phyloP scores from a whole-genome alignment of 2,797 vertebrate genomes.

The Geotria australis region DNA sequence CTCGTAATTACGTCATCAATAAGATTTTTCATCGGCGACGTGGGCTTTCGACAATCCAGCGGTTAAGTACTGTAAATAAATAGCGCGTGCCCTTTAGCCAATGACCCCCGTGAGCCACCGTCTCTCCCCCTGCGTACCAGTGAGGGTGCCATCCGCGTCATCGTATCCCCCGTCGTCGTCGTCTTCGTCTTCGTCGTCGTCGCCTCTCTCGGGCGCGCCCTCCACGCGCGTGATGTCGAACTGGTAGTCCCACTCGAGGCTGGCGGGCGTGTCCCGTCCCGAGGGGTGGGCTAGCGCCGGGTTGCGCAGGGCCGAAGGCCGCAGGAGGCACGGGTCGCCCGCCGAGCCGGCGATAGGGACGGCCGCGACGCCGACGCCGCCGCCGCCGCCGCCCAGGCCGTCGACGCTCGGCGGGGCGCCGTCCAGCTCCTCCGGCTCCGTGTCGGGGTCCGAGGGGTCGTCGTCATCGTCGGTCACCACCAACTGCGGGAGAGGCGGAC shows the following conservation, averaged over 20 bases:
- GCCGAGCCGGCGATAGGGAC: slow-evolving; percentile 25
- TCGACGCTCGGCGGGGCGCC: background rate
- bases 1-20: too few relatives aligned
- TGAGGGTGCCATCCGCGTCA: background rate
- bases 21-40: too few relatives aligned
- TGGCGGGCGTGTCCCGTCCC: background rate
- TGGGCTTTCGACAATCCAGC: too few relatives aligned
- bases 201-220: slow-evolving; percentile 5
- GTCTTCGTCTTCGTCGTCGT: slow-evolving; percentile 23
- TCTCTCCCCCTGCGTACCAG: background rate
- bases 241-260: background rate
- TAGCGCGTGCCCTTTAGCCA: too few relatives aligned
- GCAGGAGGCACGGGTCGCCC: slow-evolving; percentile 12
- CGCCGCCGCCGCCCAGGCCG: background rate
- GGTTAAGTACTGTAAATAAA: too few relatives aligned
- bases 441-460: background rate
- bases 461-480: background rate
- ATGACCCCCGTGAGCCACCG: too few relatives aligned
- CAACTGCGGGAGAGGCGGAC: background rate
- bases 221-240: background rate
- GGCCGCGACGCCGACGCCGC: background rate
- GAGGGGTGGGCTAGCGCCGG: background rate
- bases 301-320: slow-evolving; percentile 14
- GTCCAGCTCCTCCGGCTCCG: background rate
- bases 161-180: slow-evolving; percentile 10